phyloP scores from a whole-genome alignment of 2,113 vertebrate genomes.

The Muscicapa adusta region DNA sequence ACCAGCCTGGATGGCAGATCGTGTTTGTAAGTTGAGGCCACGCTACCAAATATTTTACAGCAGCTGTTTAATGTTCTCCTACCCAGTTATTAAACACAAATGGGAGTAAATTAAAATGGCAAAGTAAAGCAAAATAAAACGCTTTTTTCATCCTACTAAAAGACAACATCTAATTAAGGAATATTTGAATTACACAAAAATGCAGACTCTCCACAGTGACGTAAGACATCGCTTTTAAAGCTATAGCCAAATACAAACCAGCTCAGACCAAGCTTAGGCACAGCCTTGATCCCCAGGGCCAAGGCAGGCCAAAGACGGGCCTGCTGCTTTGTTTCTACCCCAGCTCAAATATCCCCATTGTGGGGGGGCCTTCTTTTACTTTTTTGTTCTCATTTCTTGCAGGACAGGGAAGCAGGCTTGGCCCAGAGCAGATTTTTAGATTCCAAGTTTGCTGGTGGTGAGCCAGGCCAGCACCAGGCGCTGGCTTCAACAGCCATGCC shows the following conservation, averaged over 20 bases:
- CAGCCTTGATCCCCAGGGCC: fast-evolving
- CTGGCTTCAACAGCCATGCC: neutral
- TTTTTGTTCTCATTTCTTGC: neutral
- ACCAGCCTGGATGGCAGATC: neutral
- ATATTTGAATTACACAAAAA: slow-evolving; percentile 74
- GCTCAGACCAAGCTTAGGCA: neutral
- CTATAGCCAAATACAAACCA: neutral
- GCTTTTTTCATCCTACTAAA: slow-evolving; percentile 58
- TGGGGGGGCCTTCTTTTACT: neutral
- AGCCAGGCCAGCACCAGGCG: neutral
- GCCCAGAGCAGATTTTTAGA: slow-evolving; percentile 3
- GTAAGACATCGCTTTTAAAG: slow-evolving; percentile 61
- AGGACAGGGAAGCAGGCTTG: neutral
- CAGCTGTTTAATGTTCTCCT: slow-evolving; percentile 66
- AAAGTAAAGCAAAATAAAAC: slow-evolving; percentile 67
- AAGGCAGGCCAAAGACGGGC: neutral
- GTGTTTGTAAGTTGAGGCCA: neutral
- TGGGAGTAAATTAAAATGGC: slow-evolving; percentile 67
- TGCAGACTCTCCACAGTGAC: slow-evolving; percentile 38
- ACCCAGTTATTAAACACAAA: slow-evolving; percentile 71
- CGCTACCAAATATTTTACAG: slow-evolving; percentile 43
- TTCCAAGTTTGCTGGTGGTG: neutral
- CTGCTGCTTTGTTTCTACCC: neutral
- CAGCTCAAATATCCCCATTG: neutral
- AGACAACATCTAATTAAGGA: slow-evolving; percentile 73